Evolutionary conservation across 2,113 vertebrate species (phyloP).

Genomic region (Arvicanthis niloticus): DNA sequence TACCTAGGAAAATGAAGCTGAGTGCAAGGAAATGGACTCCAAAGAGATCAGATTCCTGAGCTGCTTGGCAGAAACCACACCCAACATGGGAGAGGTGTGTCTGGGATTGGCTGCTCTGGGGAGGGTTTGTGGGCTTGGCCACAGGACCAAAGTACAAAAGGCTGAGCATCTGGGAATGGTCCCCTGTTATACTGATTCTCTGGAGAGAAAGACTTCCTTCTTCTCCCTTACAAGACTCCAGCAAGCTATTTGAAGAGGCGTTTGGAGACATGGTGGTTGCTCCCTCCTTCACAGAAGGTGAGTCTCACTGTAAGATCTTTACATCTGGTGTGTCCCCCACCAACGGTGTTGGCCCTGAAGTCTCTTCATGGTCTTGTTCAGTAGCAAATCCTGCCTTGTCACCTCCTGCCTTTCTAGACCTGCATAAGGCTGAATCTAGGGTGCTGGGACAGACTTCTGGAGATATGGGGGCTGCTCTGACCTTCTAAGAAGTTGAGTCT

Average conservation of each 20-base stretch:
- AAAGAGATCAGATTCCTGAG: neutral
- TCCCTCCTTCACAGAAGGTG: neutral
- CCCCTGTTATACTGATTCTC: too few relatives aligned
- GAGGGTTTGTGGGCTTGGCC: neutral
- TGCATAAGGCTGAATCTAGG: too few relatives aligned
- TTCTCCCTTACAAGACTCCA: neutral
- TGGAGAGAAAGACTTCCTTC: too few relatives aligned
- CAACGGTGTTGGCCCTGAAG: neutral
- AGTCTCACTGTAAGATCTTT: neutral
- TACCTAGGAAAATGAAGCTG: neutral
- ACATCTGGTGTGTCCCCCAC: neutral
- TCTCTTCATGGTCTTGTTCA: rapidly evolving
- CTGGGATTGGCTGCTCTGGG: neutral
- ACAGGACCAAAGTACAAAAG: neutral
- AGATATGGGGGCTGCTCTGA: too few relatives aligned
- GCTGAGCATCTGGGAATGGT: neutral
- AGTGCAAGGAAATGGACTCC: neutral
- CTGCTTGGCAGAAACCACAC: neutral
- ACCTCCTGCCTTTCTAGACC: neutral
- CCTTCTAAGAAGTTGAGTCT: too few relatives aligned
- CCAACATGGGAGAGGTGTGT: neutral
- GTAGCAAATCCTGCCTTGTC: too few relatives aligned
- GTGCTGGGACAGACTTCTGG: too few relatives aligned
- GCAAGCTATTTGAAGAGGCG: neutral
- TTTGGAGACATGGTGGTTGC: neutral